Percentiles rank a stretch among this genome's conserved stretches.
Evolutionary conservation across 2,888 invertebrate species (phyloP).

Genomic region (Rhagium mordax): DNA sequence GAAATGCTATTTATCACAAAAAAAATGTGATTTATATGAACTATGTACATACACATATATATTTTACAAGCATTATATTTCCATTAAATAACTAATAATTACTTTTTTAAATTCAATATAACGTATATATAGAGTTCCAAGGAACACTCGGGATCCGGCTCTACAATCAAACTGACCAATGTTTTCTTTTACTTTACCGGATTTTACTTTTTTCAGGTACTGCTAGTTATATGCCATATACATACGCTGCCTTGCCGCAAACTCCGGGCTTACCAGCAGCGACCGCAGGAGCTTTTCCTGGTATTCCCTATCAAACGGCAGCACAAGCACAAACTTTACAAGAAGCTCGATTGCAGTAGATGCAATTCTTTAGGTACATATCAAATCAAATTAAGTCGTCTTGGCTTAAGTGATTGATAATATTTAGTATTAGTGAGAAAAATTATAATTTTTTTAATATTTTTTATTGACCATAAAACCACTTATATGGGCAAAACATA

Average conservation of each 20-base stretch:
- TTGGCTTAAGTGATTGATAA: slow-evolving; percentile 26
- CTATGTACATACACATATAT: background rate
- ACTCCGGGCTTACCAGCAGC: slow-evolving; percentile 74
- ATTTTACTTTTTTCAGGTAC: slow-evolving; percentile 64
- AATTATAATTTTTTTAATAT: background rate
- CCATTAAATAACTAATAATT: background rate
- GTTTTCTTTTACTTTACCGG: too few species aligned
- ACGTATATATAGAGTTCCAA: too few species aligned
- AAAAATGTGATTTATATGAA: background rate
- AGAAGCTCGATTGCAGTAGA: slow-evolving; percentile 84
- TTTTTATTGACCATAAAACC: slow-evolving; percentile 1
- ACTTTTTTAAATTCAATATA: too few species aligned
- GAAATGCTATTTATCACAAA: background rate
- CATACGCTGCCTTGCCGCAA: slow-evolving; percentile 79
- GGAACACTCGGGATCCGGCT: too few species aligned
- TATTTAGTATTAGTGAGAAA: slow-evolving; percentile 27
- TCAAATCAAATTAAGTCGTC: background rate
- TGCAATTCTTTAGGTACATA: background rate
- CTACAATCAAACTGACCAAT: too few species aligned
- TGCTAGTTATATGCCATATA: slow-evolving; percentile 84
- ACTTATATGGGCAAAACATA: background rate
- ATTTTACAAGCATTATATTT: background rate
- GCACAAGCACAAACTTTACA: slow-evolving; percentile 78
- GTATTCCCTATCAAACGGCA: slow-evolving; percentile 75
- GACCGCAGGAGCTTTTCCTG: slow-evolving; percentile 76